Conservation (phyloP, 2,797 vertebrate genomes). For the Galagoides demidoff region DNA sequence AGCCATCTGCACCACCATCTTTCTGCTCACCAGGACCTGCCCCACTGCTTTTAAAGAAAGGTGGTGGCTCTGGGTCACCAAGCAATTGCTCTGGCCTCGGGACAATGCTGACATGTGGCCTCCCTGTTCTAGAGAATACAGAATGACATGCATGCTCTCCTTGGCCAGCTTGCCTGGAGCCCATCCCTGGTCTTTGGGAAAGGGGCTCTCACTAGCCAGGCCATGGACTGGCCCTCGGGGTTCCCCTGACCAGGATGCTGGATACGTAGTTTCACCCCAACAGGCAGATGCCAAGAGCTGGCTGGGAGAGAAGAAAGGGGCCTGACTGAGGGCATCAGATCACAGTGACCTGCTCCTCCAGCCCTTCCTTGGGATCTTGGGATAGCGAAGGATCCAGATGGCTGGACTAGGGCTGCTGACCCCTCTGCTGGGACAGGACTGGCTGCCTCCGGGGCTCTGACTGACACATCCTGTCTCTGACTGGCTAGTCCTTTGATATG, state of each 20-base stretch:
- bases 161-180: not conserved
- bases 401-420: not conserved
- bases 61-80: not conserved
- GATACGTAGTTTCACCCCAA: not conserved
- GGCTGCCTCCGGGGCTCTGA: not conserved
- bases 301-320: not conserved
- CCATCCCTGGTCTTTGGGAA: not conserved
- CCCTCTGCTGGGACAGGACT: not conserved
- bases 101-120: not conserved
- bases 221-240: not conserved
- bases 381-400: not conserved
- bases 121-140: not conserved
- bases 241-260: not conserved
- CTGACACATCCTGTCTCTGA: not conserved
- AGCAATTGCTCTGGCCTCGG: not conserved
- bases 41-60: not conserved
- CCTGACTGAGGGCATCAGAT: not conserved
- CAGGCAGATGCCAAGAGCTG: not conserved
- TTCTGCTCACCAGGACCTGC: not conserved
- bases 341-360: not conserved
- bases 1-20: not conserved
- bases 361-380: not conserved
- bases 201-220: not conserved
- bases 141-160: not conserved
- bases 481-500: not conserved